phyloP scores from a whole-genome alignment of 2,113 vertebrate genomes.

The Trogon surrucura region DNA sequence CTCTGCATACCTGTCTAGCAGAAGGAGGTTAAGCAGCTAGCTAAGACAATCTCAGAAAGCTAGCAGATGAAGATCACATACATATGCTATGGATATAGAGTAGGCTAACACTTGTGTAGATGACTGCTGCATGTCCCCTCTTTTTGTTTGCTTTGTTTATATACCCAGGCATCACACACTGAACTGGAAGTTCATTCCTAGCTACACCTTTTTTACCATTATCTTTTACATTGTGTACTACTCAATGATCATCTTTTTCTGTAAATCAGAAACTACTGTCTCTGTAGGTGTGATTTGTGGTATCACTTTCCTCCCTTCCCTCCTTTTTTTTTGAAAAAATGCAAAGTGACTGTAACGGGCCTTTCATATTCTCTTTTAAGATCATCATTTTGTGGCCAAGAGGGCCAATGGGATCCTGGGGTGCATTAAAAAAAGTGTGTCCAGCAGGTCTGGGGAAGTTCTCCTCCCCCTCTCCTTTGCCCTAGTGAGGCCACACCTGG shows the following conservation, averaged over 20 bases:
- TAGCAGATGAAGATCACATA: not conserved
- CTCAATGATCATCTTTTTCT: not conserved
- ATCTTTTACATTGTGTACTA: not conserved
- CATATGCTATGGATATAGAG: not conserved
- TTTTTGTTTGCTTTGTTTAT: not conserved
- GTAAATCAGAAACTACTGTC: not conserved
- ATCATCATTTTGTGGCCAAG: not conserved
- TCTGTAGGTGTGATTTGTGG: not conserved
- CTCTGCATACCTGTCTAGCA: not conserved
- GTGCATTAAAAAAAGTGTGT: no score
- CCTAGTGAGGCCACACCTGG: no score
- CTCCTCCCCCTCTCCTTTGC: no score
- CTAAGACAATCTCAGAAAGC: not conserved
- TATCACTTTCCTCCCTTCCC: not conserved
- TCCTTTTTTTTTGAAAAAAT: not conserved
- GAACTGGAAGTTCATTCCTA: not conserved
- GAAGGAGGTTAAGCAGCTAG: not conserved
- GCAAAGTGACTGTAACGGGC: not conserved
- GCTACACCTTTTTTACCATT: not conserved
- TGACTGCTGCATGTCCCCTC: not conserved
- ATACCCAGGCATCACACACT: not conserved
- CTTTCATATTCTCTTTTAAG: not conserved
- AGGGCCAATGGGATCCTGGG: no score
- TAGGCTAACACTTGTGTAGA: not conserved
- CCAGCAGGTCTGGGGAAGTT: no score